These are phyloP conservation scores for Drosophila leonis DNA, from an alignment of 2,888 invertebrate species.

Conservation along the genomic window DNA sequence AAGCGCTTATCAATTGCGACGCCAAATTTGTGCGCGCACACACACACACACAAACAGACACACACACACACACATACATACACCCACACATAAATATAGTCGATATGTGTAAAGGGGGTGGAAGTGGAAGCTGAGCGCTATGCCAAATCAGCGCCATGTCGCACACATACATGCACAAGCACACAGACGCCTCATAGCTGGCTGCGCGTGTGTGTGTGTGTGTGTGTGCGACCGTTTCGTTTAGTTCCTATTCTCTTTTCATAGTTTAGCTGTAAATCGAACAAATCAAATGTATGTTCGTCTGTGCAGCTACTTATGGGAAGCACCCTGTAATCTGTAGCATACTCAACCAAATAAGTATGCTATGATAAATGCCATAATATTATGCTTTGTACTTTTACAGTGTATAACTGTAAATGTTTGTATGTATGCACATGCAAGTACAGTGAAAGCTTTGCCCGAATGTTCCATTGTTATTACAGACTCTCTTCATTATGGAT, in stretches of 20 bases:
- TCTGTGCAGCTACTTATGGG: not conserved
- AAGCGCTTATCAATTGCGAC: conserved; percentile 46
- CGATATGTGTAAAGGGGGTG: not conserved
- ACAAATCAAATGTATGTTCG: not conserved
- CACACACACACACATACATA: too few species aligned
- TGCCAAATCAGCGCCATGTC: conserved; percentile 26
- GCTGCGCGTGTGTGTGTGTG: not conserved
- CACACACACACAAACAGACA: not conserved
- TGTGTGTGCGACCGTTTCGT: conserved; percentile 7
- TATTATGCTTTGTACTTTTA: not conserved
- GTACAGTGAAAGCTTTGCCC: not conserved
- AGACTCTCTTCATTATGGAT: not conserved
- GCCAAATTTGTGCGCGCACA: conserved; percentile 18
- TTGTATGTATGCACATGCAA: not conserved
- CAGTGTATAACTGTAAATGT: not conserved
- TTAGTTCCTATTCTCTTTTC: conserved; percentile 14
- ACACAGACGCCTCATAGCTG: not conserved
- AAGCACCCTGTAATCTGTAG: conserved; percentile 3
- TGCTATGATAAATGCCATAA: conserved; percentile 8
- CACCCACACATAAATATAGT: too few species aligned
- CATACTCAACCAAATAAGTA: conserved; percentile 22
- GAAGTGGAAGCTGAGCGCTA: conserved; percentile 1
- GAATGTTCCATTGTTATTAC: not conserved
- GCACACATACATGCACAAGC: not conserved
- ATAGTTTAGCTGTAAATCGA: conserved; percentile 18